Base-by-base conservation (phyloP, 2,888 invertebrate genomes). In the Platynereis dumerilii region DNA sequence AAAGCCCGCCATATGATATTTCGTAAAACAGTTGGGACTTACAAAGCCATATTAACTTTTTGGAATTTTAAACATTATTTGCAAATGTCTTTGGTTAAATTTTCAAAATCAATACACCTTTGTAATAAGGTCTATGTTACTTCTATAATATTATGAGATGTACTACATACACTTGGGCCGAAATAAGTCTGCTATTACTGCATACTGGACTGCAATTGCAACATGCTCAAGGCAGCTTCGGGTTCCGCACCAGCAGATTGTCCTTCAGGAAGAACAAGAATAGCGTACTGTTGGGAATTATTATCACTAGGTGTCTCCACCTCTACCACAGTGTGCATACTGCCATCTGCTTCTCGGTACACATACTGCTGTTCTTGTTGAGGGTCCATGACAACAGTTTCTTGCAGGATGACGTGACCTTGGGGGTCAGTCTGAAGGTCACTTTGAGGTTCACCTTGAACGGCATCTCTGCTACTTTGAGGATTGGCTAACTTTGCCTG, bases 181-280 rank as follows among this genome's bases (percentile, higher is more conserved):
- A n/a, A n/a, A n/a, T n/a, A n/a, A n/a, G n/a, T n/a, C n/a, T n/a
- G 17, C 17, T n/a, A n/a, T 48, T 48, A n/a, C n/a, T 48, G 48
- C 48, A 48, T 62, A 10, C 62, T 52, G 1, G 62, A 62, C 58
- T 63, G 62, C 22, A 67, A 48, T 52, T 67, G 67, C 34, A 67
- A 56, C 67, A 67, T 64, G 20, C 64, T 67, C 28, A 64, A 59
- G 7, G 67, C 64, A 10, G 67, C 64, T 48, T 67, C 67, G 12
- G 67, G 63, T 39, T 67, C 67, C 27, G 55, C 66, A 17, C 66
- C 58, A n/a, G 39, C 26, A 2, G 63, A 53, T 29, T 54, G 17
- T 7, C 28, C 28, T 1, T 54, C 34, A 15, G 63, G 60, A 7
- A 61, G 44, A 39, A 67, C 34, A 3, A 67, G 55, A 44, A 67